Conservation (phyloP, 2,797 vertebrate genomes). For the Jordanella pulchra region DNA sequence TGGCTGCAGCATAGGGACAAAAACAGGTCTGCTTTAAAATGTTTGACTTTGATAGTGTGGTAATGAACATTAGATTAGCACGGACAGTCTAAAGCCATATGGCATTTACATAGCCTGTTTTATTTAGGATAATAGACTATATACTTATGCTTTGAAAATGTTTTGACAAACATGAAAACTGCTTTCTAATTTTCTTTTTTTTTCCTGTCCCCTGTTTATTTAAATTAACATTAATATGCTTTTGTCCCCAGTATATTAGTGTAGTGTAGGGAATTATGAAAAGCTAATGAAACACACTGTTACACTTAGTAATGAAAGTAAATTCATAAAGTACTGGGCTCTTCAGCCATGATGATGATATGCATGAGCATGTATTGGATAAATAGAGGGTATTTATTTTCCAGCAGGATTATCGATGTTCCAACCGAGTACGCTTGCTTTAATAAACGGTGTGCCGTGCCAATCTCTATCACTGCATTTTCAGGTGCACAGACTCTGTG, state of each 20-base stretch:
- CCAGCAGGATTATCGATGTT: not conserved
- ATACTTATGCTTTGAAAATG: slow-evolving; percentile 10
- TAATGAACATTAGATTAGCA: not conserved
- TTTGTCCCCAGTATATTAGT: not conserved
- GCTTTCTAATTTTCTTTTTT: slow-evolving; percentile 8
- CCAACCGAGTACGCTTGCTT: not conserved
- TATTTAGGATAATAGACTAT: slow-evolving; percentile 14
- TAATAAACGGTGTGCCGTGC: not conserved
- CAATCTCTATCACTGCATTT: slow-evolving; percentile 55
- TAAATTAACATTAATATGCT: not conserved
- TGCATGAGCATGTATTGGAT: not conserved
- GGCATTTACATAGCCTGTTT: slow-evolving; percentile 12
- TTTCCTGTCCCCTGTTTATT: not conserved
- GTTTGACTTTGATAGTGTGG: not conserved
- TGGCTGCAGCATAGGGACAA: not conserved
- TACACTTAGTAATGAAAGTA: not conserved
- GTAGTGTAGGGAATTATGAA: not conserved
- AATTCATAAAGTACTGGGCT: not conserved
- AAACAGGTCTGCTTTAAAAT: not conserved
- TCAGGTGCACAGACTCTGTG: slow-evolving; percentile 50
- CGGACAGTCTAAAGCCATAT: not conserved
- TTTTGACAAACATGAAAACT: slow-evolving; percentile 12
- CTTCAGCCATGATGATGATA: not conserved
- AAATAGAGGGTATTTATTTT: not conserved
- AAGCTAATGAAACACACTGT: not conserved